These are phyloP conservation scores for Neuroscelio doddi DNA, from an alignment of 2,888 invertebrate genomes.

Conservation along the genomic window DNA sequence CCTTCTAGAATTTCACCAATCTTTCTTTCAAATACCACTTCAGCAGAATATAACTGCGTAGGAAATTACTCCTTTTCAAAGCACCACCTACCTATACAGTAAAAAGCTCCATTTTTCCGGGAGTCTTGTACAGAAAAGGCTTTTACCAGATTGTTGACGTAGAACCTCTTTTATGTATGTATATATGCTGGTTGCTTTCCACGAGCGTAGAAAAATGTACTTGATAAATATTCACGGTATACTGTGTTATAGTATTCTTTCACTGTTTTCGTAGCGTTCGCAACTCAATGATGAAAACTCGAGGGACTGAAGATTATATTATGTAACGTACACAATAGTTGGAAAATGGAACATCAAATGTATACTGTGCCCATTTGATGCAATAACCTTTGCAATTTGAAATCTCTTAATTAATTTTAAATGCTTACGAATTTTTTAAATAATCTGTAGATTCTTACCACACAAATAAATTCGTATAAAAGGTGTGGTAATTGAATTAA, in stretches of 20 bases:
- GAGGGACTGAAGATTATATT: constrained; percentile 5
- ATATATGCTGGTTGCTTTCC: constrained; percentile 13
- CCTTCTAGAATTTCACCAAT: constrained; percentile 23
- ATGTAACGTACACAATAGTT: background rate
- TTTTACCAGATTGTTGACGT: constrained; percentile 34
- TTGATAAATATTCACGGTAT: constrained; percentile 26
- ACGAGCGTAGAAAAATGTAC: constrained; percentile 21
- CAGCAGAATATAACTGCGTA: constrained; percentile 27
- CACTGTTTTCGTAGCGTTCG: constrained; percentile 5
- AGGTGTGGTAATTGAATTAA: too few species aligned
- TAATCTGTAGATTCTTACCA: too few species aligned
- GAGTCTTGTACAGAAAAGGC: constrained; percentile 12
- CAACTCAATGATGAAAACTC: constrained; percentile 2
- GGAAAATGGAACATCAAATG: background rate
- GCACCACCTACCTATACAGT: constrained; percentile 5
- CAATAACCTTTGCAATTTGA: background rate
- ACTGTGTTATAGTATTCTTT: constrained; percentile 9
- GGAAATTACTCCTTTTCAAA: constrained; percentile 24
- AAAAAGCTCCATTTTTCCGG: constrained; percentile 26
- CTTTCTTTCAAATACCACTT: constrained; percentile 16
- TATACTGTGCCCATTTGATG: constrained; percentile 8
- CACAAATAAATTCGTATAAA: background rate
- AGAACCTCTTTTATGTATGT: constrained; percentile 16
- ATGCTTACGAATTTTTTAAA: too few species aligned
- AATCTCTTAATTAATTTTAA: too few species aligned